A percentile compares a stretch with the other conserved stretches of the same genome.
Conservation (phyloP, 2,113 vertebrate genomes). For the Varanus salvator region DNA sequence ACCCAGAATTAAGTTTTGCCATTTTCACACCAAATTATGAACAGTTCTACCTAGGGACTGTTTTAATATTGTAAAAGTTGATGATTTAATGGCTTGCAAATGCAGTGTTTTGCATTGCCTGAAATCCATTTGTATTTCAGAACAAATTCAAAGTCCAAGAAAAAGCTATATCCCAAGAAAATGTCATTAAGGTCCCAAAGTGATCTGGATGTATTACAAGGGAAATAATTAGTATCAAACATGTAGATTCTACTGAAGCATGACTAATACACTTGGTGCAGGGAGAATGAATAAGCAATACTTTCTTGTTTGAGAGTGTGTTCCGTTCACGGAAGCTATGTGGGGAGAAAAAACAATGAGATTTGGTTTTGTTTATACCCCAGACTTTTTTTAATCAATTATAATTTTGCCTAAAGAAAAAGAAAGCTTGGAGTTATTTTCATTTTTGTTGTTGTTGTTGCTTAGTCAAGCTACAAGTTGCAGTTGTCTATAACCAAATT, state of each 20-base stretch:
- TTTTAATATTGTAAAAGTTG: slow-evolving; percentile 13
- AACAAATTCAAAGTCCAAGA: slow-evolving; percentile 40
- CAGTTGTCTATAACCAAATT: slow-evolving; percentile 47
- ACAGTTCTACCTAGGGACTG: slow-evolving; percentile 4
- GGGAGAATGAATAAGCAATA: slow-evolving; percentile 47
- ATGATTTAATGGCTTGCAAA: slow-evolving; percentile 24
- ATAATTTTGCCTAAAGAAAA: slow-evolving; percentile 48
- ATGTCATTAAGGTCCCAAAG: slow-evolving; percentile 47
- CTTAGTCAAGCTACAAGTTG: slow-evolving; percentile 38
- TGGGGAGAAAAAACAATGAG: neutral
- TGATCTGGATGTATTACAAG: slow-evolving; percentile 43
- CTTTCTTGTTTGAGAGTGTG: slow-evolving; percentile 39
- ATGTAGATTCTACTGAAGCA: slow-evolving; percentile 45
- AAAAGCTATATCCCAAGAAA: slow-evolving; percentile 49
- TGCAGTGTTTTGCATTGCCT: neutral
- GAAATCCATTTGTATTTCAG: slow-evolving; percentile 16
- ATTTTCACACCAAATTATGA: neutral
- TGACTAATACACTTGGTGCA: slow-evolving; percentile 48
- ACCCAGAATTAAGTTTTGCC: neutral
- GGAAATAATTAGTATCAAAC: slow-evolving; percentile 51
- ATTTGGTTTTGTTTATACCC: slow-evolving; percentile 40
- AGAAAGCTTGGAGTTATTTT: slow-evolving; percentile 47
- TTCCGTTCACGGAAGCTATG: slow-evolving; percentile 50
- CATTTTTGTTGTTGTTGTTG: slow-evolving; percentile 24
- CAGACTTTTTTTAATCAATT: slow-evolving; percentile 51